Base-by-base conservation (phyloP, 2,113 vertebrate genomes). In the Dipodomys spectabilis region DNA sequence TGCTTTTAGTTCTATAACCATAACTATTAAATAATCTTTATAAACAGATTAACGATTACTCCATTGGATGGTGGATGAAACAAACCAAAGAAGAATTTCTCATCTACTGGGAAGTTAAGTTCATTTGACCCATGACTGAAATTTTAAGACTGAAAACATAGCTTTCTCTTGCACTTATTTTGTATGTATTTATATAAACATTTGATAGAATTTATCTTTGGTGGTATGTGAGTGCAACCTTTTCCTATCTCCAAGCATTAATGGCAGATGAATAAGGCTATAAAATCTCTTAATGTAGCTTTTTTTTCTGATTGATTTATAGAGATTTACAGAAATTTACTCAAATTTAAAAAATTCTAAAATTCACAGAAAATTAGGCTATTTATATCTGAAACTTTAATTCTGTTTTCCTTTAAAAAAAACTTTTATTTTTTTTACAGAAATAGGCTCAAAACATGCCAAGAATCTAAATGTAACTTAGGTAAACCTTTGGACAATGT, bases 81-180 rank as follows among this genome's bases (percentile, higher is more conserved):
- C 67, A 95, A 90, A 78, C 79, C 15, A 96, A 23, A 67, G 45
- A 90, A 64, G 22, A 86, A 60, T 80, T 45, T 71, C 72, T 45
- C 45, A 13, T 68, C 22, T 9, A 57, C 2, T 62, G 22, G 15
- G 12, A 85, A 91, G 79, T 2, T 93, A 72, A 79, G 91, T 90
- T 74, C 86, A 18, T 2, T 82, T 94, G 49, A 69, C 7, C 25
- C 22, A 86, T 44, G 18, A 1, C 19, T 94, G 30, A 65, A 90
- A 90, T 83, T 79, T 86, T 75, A 81, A 9, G 79, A 77, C 19
- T 64, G 6, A 82, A 91, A 18, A 4, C 68, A 39, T 23, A 86
- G 25, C 12, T 81, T 91, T 86, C 2, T 72, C n/a, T 77, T 35
- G 82, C 25, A 85, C 19, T 49, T 49, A 49, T 62, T 22, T 68